Evolutionary conservation across 2,113 vertebrate species (phyloP).

Genomic region (Procavia capensis): DNA sequence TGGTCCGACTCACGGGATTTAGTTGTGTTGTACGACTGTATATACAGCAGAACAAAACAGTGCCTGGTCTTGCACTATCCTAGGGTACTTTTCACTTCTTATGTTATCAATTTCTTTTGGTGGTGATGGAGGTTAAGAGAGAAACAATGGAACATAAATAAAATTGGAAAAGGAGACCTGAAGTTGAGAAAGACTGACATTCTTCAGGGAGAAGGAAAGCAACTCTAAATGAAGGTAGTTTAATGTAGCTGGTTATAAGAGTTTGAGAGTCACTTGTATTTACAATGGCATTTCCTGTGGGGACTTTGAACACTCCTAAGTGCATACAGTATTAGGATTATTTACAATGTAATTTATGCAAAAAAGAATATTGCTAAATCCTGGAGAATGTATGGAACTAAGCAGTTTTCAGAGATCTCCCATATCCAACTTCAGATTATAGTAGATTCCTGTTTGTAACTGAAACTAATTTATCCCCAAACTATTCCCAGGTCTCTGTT

Average conservation of each 20-base stretch:
- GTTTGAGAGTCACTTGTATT: background rate
- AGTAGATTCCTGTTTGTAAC: background rate
- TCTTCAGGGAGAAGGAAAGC: background rate
- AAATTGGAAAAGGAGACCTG: background rate
- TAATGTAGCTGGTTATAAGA: background rate
- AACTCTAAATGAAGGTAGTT: background rate
- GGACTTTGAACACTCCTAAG: background rate
- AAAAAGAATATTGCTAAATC: background rate
- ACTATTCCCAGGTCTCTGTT: background rate
- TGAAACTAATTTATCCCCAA: background rate
- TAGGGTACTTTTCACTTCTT: background rate
- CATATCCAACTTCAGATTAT: background rate
- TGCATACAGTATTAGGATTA: background rate
- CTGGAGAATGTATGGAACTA: background rate
- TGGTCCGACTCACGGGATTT: background rate
- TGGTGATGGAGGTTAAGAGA: background rate
- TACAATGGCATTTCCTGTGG: constrained; percentile 4
- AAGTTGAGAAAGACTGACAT: background rate
- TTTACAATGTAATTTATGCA: background rate
- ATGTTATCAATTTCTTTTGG: background rate
- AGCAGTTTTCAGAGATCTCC: constrained; percentile 18
- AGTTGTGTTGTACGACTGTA: background rate
- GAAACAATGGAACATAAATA: background rate
- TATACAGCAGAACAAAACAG: background rate
- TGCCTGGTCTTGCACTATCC: background rate